phyloP scores from a whole-genome alignment of 2,888 invertebrate genomes.

The Heliothis peltigera region DNA sequence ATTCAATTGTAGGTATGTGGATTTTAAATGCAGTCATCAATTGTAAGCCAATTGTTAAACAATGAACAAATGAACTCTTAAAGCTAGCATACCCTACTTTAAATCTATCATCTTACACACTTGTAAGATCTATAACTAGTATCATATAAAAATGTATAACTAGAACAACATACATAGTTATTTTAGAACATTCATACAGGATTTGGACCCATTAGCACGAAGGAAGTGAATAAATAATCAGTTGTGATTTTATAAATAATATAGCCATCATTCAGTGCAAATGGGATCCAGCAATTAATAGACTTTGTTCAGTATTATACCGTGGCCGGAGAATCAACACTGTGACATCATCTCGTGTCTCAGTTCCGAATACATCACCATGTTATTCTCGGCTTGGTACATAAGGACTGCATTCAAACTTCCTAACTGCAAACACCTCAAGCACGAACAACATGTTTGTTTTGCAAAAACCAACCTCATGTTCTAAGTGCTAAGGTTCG shows the following conservation, averaged over 20 bases:
- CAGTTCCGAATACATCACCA: conserved; percentile 6
- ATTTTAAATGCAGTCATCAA: conserved; percentile 65
- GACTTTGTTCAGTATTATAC: conserved; percentile 48
- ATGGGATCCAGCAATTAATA: conserved; percentile 62
- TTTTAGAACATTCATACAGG: conserved; percentile 58
- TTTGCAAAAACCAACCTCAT: no score
- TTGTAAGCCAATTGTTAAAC: conserved; percentile 57
- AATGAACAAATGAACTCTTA: conserved; percentile 63
- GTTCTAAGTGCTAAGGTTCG: not conserved
- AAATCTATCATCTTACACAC: conserved; percentile 51
- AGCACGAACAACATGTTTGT: not conserved
- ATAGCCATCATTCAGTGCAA: conserved; percentile 57
- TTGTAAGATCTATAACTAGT: conserved; percentile 61
- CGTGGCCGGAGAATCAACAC: conserved; percentile 41
- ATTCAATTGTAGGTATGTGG: conserved; percentile 43
- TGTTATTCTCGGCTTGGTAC: not conserved
- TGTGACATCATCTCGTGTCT: conserved; percentile 16
- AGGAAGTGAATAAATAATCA: conserved; percentile 54
- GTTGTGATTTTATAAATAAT: conserved; percentile 16
- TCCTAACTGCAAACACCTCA: conserved; percentile 9
- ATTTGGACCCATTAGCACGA: conserved; percentile 63
- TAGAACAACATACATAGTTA: conserved; percentile 63
- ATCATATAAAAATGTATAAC: conserved; percentile 68
- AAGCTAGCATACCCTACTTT: conserved; percentile 59
- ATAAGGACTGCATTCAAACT: conserved; percentile 15